Conservation (phyloP, 2,113 vertebrate genomes). For the Phocoena phocoena region DNA sequence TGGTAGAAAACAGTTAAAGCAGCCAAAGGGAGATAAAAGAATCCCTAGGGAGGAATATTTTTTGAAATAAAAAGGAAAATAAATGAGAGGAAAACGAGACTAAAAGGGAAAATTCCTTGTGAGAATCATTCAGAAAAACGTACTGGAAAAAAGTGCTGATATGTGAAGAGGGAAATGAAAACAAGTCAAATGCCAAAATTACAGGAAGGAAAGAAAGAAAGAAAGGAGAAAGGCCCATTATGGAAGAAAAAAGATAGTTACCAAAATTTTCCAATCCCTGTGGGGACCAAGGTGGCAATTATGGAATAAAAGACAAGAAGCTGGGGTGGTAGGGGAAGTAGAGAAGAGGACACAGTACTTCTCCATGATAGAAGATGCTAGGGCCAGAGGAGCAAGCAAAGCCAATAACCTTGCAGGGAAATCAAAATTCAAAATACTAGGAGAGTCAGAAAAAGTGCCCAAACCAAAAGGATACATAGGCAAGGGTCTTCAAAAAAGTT, state of each 20-base stretch:
- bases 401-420: not conserved
- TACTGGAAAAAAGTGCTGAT: not conserved
- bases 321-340: not conserved
- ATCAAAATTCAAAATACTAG: not conserved
- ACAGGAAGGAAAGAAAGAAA: not conserved
- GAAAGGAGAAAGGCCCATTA: not conserved
- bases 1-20: not conserved
- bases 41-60: not conserved
- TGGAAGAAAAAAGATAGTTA: not conserved
- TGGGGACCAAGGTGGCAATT: too few species aligned
- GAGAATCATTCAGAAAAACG: not conserved
- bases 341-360: too few species aligned
- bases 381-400: not conserved
- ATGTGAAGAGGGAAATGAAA: not conserved
- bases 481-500: not conserved
- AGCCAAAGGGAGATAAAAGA: not conserved
- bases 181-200: not conserved
- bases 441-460: not conserved
- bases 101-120: not conserved
- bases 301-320: not conserved
- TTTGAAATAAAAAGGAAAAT: not conserved
- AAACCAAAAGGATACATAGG: not conserved
- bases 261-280: not conserved
- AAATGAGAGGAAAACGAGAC: not conserved
- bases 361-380: too few species aligned